Percentiles rank a stretch among this genome's conserved stretches.
phyloP scores from a whole-genome alignment of 64 coral and sea anemone genomes.

The Pachyseris speciosa region DNA sequence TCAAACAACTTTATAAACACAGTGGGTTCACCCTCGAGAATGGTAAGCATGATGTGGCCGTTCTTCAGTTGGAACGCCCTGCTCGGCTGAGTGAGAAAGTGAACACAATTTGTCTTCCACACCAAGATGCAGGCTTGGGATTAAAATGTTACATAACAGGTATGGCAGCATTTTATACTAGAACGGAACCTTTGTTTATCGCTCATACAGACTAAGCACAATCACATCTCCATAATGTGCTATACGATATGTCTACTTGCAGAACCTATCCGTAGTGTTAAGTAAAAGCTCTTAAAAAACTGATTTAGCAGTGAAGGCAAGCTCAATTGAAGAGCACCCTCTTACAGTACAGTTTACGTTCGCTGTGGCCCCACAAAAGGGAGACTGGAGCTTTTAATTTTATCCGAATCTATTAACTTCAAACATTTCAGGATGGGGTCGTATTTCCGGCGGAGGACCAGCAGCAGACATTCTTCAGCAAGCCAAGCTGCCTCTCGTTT shows the following conservation, averaged over 20 bases:
- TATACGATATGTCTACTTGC: no score
- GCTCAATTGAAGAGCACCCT: no score
- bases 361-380: no score
- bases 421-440: constrained; percentile 58
- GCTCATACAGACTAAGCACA: no score
- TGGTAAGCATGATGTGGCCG: constrained; percentile 60
- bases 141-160: constrained; percentile 72
- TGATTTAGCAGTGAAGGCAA: no score
- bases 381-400: not conserved
- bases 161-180: no score
- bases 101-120: constrained; percentile 57
- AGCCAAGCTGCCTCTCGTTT: constrained; percentile 71
- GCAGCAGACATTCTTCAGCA: constrained; percentile 75
- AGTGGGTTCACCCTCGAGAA: constrained; percentile 52
- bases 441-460: constrained; percentile 1
- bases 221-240: no score
- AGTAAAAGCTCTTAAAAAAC: no score
- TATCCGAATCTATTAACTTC: not conserved
- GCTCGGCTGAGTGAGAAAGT: constrained; percentile 54
- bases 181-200: not conserved
- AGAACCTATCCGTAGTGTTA: no score
- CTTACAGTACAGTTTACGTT: no score
- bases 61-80: constrained; percentile 69
- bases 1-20: constrained; percentile 49
- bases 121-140: not conserved